A percentile compares a stretch with the other conserved stretches of the same genome.
phyloP scores from a whole-genome alignment of 1,140 invertebrate species.

The Cyclina sinensis region DNA sequence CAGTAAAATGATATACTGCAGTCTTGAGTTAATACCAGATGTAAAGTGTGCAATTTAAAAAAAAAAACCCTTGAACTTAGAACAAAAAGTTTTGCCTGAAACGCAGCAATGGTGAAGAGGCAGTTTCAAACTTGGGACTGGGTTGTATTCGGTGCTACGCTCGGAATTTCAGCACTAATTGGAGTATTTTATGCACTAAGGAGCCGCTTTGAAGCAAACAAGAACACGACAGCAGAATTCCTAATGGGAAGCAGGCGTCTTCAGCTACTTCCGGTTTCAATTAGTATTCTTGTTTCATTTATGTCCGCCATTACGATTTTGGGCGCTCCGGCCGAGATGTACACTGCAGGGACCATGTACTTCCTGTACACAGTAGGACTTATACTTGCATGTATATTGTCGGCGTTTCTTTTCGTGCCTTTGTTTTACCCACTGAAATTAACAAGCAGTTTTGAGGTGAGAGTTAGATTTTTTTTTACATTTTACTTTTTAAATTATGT shows the following conservation, averaged over 20 bases:
- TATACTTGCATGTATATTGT: slow-evolving; percentile 72
- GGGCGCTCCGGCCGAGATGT: slow-evolving; percentile 85
- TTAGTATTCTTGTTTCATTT: slow-evolving; percentile 86
- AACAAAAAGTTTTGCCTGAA: too few relatives aligned
- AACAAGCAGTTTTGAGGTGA: slow-evolving; percentile 82
- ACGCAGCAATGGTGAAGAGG: neutral
- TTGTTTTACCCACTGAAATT: slow-evolving; percentile 81
- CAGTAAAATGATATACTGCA: too few relatives aligned
- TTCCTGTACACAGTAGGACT: slow-evolving; percentile 77
- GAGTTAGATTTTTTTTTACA: slow-evolving; percentile 15
- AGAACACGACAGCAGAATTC: slow-evolving; percentile 93
- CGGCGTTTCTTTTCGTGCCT: slow-evolving; percentile 78
- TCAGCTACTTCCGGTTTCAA: slow-evolving; percentile 88
- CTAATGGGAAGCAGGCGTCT: slow-evolving; percentile 92
- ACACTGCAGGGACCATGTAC: slow-evolving; percentile 81
- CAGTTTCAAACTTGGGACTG: slow-evolving; percentile 77
- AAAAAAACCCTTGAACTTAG: too few relatives aligned
- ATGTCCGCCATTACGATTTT: slow-evolving; percentile 87
- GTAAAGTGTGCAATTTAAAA: too few relatives aligned
- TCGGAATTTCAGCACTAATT: slow-evolving; percentile 88
- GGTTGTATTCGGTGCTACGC: slow-evolving; percentile 76
- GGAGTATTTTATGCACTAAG: slow-evolving; percentile 94
- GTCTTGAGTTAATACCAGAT: too few relatives aligned
- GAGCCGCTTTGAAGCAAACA: slow-evolving; percentile 89
- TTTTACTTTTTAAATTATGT: neutral